Evolutionary conservation across 2,113 vertebrate genomes (phyloP).

Genomic region (Eulacestoma nigropectus): DNA sequence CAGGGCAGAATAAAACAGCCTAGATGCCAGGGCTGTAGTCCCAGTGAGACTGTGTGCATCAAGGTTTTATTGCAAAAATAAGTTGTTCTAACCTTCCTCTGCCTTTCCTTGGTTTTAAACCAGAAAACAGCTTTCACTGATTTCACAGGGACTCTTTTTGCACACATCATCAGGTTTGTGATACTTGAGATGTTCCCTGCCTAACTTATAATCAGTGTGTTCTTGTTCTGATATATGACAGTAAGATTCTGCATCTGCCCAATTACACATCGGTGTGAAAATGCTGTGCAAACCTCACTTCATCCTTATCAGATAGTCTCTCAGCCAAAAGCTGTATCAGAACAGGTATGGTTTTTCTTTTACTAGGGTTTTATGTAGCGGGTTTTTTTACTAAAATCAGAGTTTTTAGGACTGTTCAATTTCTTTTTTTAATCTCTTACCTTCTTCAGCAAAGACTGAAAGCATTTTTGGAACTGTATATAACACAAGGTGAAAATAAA

Average conservation of each 20-base stretch:
- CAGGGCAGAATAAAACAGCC: constrained; percentile 27
- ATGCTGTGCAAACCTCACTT: background rate
- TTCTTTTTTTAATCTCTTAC: background rate
- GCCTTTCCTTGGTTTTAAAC: background rate
- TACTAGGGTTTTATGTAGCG: background rate
- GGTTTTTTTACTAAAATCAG: background rate
- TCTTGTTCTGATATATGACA: background rate
- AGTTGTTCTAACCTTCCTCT: background rate
- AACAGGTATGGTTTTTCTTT: background rate
- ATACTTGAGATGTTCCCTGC: background rate
- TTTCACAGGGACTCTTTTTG: constrained; percentile 5
- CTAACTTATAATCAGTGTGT: background rate
- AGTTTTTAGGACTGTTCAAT: background rate
- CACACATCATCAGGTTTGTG: background rate
- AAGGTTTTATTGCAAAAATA: background rate
- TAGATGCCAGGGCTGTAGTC: background rate
- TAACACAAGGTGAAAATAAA: background rate
- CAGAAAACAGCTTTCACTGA: background rate
- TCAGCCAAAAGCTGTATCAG: background rate
- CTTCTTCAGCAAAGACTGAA: background rate
- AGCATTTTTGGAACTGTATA: background rate
- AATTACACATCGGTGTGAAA: background rate
- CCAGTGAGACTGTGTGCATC: background rate
- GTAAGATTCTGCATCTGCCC: background rate
- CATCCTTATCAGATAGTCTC: background rate